These are phyloP conservation scores for Trachymyrmex septentrionalis DNA, from an alignment of 1,140 invertebrate genomes.

Conservation along the genomic window DNA sequence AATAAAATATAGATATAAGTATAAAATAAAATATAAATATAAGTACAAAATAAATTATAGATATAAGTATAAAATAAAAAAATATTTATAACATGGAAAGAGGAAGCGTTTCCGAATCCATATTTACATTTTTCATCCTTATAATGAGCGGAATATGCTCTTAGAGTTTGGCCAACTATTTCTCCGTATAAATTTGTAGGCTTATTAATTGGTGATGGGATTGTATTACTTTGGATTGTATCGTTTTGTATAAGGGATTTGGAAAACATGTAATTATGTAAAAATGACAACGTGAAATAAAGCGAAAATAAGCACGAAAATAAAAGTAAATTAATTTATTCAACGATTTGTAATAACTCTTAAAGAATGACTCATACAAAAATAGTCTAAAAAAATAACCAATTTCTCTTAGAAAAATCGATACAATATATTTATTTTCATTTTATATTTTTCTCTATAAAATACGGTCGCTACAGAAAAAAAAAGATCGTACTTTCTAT, in stretches of 20 bases:
- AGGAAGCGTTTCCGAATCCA: no score
- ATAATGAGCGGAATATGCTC: no score
- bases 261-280: slow-evolving; percentile 62
- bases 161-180: no score
- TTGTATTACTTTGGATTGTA: background rate
- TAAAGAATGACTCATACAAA: background rate
- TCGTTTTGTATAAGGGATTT: slow-evolving; percentile 14
- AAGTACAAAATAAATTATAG: no score
- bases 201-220: background rate
- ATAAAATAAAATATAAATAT: no score
- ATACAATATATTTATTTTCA: background rate
- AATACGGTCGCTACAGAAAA: background rate
- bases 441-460: slow-evolving; percentile 8
- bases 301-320: no score
- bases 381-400: background rate
- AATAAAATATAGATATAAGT: no score
- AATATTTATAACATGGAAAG: no score
- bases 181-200: background rate
- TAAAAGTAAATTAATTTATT: slow-evolving; percentile 9
- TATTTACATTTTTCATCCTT: no score
- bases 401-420: background rate
- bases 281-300: slow-evolving; percentile 60
- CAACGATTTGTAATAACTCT: background rate
- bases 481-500: background rate
- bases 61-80: no score